Base-by-base conservation (phyloP, 1,140 invertebrate species). In the Penaeus japonicus region DNA sequence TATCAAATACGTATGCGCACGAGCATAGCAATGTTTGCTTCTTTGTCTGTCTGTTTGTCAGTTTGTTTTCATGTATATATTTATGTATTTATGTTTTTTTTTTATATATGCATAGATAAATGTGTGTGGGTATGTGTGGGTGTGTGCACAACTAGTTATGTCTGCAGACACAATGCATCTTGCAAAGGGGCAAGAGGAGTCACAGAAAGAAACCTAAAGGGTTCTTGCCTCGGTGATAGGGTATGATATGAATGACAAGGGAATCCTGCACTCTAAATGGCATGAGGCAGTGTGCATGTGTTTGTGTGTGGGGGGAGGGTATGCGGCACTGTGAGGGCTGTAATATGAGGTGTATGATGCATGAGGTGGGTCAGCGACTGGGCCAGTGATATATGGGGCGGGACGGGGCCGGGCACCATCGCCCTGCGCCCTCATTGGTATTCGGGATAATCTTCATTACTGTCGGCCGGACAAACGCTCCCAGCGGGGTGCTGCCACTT, bases 371-470 rank as follows among this genome's bases (percentile, higher is more conserved):
- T 47, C 47, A 47, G 47, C 47, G 47, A 47, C 47, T 47, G 10
- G 47, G 47, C 47, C 47, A 78, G 87, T 83, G 87, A 84, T 88
- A 78, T 83, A 84, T 87, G 79, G 79, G 59, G 59, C 39, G 79
- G 59, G 59, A 24, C 59, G 62, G 39, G 79, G 54, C 39, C 55
- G 54, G 62, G 85, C 57, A 39, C 47, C 47, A 53, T 54, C 73
- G 77, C 24, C 54, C 85, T 47, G 35, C 54, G 39, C 18, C 24
- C 87, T 88, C 81, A 84, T 88, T 88, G 87, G 53, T 88, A 88
- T 83, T 84, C 87, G 83, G 57, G 39, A 78, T 84, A 79, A 88
- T 88, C 87, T 88, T 84, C 87, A 88, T 88, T 88, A 84, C 87
- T 88, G 87, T 88, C 87, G 24, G 70, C 35, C 81, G 70, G 87